Evolutionary conservation across 2,888 invertebrate species (phyloP).

Genomic region (Pomacea canaliculata): DNA sequence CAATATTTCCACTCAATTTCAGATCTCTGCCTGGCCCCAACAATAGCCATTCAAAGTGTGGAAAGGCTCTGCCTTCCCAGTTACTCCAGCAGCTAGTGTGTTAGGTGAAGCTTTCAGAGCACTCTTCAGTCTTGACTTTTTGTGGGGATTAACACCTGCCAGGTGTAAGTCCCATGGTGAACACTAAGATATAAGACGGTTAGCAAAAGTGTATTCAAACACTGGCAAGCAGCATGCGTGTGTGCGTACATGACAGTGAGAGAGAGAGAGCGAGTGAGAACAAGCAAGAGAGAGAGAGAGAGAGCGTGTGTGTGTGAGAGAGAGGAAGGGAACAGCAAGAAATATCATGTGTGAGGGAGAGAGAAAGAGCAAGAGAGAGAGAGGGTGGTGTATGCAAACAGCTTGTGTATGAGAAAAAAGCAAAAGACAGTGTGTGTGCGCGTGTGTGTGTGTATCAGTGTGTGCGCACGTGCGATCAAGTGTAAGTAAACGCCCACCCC

Average conservation of each 20-base stretch:
- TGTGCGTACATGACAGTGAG: neutral
- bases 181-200: neutral
- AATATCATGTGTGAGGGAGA: too few relatives aligned
- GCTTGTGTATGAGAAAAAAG: too few relatives aligned
- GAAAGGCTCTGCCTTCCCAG: neutral
- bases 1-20: conserved; percentile 24
- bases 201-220: neutral
- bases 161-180: neutral
- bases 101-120: too few relatives aligned
- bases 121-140: too few relatives aligned
- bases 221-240: neutral
- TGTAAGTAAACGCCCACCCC: neutral
- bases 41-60: neutral
- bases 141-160: too few relatives aligned
- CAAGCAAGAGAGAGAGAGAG: neutral
- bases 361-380: conserved; percentile 1
- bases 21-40: neutral
- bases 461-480: too few relatives aligned
- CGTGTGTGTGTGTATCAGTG: conserved; percentile 1
- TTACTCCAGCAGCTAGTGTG: too few relatives aligned
- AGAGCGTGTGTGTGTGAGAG: too few relatives aligned
- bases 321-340: too few relatives aligned
- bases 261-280: neutral
- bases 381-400: too few relatives aligned
- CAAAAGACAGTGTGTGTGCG: neutral